Conservation (phyloP, 1,140 invertebrate genomes). For the Drosophila funebris region DNA sequence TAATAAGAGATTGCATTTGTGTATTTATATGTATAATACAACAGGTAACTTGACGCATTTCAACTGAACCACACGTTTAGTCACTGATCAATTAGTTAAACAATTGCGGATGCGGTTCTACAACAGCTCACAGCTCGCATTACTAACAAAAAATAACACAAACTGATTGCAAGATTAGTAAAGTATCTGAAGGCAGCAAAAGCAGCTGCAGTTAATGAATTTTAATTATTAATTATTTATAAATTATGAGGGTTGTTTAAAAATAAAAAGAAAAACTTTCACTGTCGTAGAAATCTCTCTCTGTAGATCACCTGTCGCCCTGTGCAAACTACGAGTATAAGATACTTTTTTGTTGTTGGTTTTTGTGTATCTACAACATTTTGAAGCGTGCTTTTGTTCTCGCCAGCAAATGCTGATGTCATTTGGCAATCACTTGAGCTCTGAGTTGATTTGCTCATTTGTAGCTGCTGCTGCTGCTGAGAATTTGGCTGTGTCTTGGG, state of each 20-base stretch:
- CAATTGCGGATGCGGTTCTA: conserved; percentile 10
- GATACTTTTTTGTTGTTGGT: conserved; percentile 11
- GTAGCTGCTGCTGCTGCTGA: conserved; percentile 1
- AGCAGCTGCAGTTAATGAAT: conserved; percentile 4
- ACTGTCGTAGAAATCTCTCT: conserved; percentile 22
- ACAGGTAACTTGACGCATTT: conserved; percentile 32
- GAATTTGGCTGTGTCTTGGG: conserved; percentile 3
- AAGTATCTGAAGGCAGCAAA: conserved; percentile 1
- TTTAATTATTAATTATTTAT: not conserved
- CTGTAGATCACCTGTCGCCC: conserved; percentile 10
- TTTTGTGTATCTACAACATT: conserved; percentile 14
- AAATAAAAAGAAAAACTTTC: conserved; percentile 16
- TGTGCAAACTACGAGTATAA: conserved; percentile 33
- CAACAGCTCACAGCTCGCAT: conserved; percentile 3
- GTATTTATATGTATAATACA: not conserved
- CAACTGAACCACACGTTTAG: conserved; percentile 30
- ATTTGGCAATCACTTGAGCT: conserved; percentile 66
- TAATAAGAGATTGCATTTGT: not conserved
- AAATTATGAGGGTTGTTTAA: conserved; percentile 14
- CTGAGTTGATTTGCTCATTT: conserved; percentile 32
- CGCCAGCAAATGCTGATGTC: conserved; percentile 62
- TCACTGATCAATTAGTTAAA: conserved; percentile 37
- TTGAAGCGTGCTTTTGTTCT: conserved; percentile 54
- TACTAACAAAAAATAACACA: not conserved
- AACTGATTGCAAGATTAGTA: not conserved